Conservation (phyloP, 2,797 vertebrate genomes). For the Luscinia megarhynchos region DNA sequence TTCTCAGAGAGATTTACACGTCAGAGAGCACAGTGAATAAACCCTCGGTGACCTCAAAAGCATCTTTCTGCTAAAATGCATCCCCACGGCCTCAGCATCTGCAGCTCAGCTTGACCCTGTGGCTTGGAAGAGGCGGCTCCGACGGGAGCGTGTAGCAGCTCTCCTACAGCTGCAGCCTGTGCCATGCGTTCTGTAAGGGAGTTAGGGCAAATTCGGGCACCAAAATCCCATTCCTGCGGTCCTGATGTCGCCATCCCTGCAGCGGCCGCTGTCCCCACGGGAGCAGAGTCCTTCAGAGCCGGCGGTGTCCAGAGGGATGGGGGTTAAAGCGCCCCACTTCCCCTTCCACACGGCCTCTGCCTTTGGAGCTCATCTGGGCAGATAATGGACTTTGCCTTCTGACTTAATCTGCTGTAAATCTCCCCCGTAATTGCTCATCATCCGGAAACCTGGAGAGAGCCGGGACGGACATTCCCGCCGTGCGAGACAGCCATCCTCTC, state of each 20-base stretch:
- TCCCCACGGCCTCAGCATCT: not conserved
- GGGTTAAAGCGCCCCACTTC: not conserved
- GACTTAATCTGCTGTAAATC: conserved; percentile 57
- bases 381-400: conserved; percentile 51
- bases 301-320: fast-evolving
- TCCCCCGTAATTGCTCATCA: conserved; percentile 42
- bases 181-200: fast-evolving
- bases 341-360: not conserved
- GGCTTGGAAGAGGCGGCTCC: not conserved
- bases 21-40: not conserved
- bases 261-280: fast-evolving
- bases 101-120: not conserved
- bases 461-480: not conserved
- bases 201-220: fast-evolving
- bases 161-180: not conserved
- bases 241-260: not conserved
- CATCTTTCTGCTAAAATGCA: conserved; percentile 3
- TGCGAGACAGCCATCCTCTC: not conserved
- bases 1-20: not conserved
- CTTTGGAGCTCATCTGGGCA: not conserved
- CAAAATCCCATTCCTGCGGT: fast-evolving
- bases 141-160: fast-evolving
- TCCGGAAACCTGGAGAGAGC: not conserved
- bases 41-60: not conserved
- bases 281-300: not conserved